Evolutionary conservation across 2,113 vertebrate genomes (phyloP).

Genomic region (Garra rufa): DNA sequence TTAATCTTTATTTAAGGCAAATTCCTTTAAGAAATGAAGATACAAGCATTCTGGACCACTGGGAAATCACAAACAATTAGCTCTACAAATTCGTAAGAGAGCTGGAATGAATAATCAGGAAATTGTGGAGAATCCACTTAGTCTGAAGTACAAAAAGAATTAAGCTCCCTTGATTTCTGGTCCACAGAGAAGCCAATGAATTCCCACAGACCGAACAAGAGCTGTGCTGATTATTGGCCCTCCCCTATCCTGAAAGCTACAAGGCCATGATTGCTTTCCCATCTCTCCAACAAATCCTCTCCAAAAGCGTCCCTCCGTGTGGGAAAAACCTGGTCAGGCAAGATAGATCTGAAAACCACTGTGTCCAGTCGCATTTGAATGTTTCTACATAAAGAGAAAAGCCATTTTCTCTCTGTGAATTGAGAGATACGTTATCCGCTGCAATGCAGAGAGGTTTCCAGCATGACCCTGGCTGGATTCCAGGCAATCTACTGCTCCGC

Average conservation of each 20-base stretch:
- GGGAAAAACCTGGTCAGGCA: background rate
- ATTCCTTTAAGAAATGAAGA: background rate
- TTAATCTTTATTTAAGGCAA: background rate
- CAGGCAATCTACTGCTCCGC: constrained; percentile 35
- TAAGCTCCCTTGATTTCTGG: constrained; percentile 4
- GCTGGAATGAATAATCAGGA: background rate
- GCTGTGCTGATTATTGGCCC: constrained; percentile 1
- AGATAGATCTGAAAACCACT: background rate
- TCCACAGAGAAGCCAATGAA: constrained; percentile 4
- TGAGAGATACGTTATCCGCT: constrained; percentile 19
- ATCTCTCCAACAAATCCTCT: background rate
- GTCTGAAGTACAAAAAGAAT: background rate
- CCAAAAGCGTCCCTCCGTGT: background rate
- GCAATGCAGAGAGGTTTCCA: constrained; percentile 25
- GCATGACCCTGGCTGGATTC: constrained; percentile 14
- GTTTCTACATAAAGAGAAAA: constrained; percentile 12
- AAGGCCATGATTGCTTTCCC: background rate
- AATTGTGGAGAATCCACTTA: constrained; percentile 23
- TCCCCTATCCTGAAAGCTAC: background rate
- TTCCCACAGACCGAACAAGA: constrained; percentile 11
- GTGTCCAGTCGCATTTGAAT: background rate
- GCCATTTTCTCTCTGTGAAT: background rate
- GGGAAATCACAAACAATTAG: constrained; percentile 33
- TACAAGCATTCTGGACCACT: background rate
- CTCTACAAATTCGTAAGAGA: background rate